Evolutionary conservation across 2,113 vertebrate genomes (phyloP).

Genomic region (Mus pahari): DNA sequence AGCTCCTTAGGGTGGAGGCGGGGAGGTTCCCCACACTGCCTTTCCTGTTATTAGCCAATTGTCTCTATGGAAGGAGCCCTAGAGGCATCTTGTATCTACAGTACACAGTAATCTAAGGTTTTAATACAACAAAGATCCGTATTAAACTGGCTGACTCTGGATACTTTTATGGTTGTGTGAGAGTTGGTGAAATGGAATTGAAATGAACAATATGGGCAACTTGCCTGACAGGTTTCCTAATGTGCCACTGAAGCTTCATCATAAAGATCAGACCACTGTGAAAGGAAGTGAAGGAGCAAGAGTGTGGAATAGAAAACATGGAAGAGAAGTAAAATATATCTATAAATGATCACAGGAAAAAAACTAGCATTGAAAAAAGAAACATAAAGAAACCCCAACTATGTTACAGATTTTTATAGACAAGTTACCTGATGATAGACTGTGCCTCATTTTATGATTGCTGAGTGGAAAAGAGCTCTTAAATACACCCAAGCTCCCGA

Average conservation of each 20-base stretch:
- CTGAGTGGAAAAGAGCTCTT: background rate
- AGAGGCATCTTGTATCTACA: fast-evolving
- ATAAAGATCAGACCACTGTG: background rate
- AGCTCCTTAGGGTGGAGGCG: too few relatives aligned
- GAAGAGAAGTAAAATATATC: background rate
- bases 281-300: background rate
- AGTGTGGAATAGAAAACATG: background rate
- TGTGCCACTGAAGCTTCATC: background rate
- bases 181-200: background rate
- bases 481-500: background rate
- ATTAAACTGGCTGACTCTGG: background rate
- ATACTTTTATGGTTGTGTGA: background rate
- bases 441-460: background rate
- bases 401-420: background rate
- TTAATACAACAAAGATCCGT: background rate
- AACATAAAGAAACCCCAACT: background rate
- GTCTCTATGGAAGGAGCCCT: background rate
- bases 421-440: background rate
- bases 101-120: background rate
- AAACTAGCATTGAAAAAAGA: background rate
- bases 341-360: background rate
- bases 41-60: too few relatives aligned
- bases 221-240: background rate
- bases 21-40: background rate
- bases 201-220: background rate